Evolutionary conservation across 1,140 invertebrate species (phyloP), one percentile per base, ranked within the genome.

Genomic region (Drosophila bocki): DNA sequence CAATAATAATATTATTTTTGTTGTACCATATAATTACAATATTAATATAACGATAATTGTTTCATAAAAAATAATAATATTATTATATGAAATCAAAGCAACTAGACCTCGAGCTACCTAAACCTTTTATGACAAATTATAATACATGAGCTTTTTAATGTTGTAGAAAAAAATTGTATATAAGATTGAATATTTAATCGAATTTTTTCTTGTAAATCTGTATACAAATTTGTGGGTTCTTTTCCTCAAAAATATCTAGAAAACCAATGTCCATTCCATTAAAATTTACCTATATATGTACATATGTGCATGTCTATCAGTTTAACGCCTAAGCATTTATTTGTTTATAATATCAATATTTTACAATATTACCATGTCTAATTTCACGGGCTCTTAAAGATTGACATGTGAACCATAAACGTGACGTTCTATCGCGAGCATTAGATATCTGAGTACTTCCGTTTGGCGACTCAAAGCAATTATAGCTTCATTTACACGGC

Each of bases 401-500:
- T 48, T 37, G 48, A 41, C 56, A 78, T 35, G n/a, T 19, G 37
- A 77, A 50, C 54, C 50, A 35, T n/a, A 78, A 47, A 78, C 75
- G 75, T 78, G 75, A 69, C 57, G n/a, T 33, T 58, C 19, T 51
- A 76, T 67, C 74, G 54, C 61, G 37, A 54, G 11, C n/a, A 45
- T 32, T 56, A n/a, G 67, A 39, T 83, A 83, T 88, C 63, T 70
- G 45, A 74, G 76, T 62, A 77, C 61, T 83, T 83, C 63, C 63
- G 67, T 47, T 82, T 45, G 47, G 58, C 17, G 53, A 74, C 79
- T 77, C 61, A 53, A 63, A 75, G 59, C 51, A 32, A 41, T 51
- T 54, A 35, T 47, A 69, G 82, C 71, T 84, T 65, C 45, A 77
- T 80, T 84, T 84, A 60, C 83, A 86, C 39, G 59, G 15, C 44